Conservation (phyloP, 2,888 invertebrate genomes). For the Sussaba pulchella region DNA sequence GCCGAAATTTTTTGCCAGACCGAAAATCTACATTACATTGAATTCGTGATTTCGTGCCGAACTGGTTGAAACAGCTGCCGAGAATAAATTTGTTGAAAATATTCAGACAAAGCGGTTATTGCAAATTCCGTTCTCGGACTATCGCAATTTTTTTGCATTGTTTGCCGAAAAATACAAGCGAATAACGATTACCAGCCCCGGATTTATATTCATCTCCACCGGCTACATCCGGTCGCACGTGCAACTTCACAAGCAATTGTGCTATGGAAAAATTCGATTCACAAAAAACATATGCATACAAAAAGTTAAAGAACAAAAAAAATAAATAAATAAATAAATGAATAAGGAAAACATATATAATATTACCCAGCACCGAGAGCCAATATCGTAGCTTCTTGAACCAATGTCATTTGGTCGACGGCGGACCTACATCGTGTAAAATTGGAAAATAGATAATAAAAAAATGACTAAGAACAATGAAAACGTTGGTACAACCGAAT, state of each 20-base stretch:
- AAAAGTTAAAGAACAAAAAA: slow-evolving; percentile 41
- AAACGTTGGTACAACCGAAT: neutral
- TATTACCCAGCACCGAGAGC: slow-evolving; percentile 83
- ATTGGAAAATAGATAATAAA: slow-evolving; percentile 42
- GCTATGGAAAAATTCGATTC: slow-evolving; percentile 11
- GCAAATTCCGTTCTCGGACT: neutral
- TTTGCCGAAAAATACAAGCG: slow-evolving; percentile 15
- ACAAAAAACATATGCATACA: slow-evolving; percentile 27
- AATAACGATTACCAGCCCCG: neutral
- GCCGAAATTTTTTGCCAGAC: neutral
- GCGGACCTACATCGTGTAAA: slow-evolving; percentile 76
- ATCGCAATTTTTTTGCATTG: neutral
- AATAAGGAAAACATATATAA: slow-evolving; percentile 56
- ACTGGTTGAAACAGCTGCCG: neutral
- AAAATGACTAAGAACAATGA: neutral
- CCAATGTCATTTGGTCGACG: slow-evolving; percentile 81
- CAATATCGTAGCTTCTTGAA: slow-evolving; percentile 83
- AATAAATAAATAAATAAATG: neutral
- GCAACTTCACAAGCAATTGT: slow-evolving; percentile 18
- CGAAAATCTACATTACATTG: neutral
- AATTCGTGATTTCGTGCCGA: neutral
- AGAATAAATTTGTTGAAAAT: neutral
- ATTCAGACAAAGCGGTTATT: neutral
- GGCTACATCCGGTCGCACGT: slow-evolving; percentile 14
- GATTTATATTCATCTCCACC: slow-evolving; percentile 21